Evolutionary conservation across 1,140 invertebrate species (phyloP).

Genomic region (Panonychus citri): DNA sequence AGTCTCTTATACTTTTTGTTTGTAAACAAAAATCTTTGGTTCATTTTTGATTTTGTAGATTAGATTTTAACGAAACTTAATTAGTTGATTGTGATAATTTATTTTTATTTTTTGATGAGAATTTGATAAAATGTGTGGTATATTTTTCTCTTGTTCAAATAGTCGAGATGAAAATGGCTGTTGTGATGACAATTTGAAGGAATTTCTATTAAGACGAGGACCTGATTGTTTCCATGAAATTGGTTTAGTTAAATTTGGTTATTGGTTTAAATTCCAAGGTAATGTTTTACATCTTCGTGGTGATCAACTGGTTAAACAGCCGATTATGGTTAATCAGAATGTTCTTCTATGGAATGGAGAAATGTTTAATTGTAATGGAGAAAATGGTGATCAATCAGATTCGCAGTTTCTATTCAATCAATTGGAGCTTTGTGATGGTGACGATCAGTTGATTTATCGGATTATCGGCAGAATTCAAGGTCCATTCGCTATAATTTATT

Average conservation of each 20-base stretch:
- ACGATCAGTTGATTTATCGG: slow-evolving; percentile 22
- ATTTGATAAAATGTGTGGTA: background rate
- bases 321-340: slow-evolving; percentile 31
- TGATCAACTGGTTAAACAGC: slow-evolving; percentile 27
- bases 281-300: background rate
- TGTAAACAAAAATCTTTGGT: too few species aligned
- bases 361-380: slow-evolving; percentile 32
- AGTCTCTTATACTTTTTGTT: too few species aligned
- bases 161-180: background rate
- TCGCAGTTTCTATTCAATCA: slow-evolving; percentile 1
- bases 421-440: slow-evolving; percentile 3
- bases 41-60: too few species aligned
- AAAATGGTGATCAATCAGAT: slow-evolving; percentile 1
- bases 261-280: background rate
- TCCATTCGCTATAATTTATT: slow-evolving; percentile 61
- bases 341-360: slow-evolving; percentile 58
- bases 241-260: too few species aligned
- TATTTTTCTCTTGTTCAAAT: background rate
- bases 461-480: slow-evolving; percentile 38
- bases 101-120: too few species aligned
- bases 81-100: too few species aligned
- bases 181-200: background rate
- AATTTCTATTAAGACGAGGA: background rate
- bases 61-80: too few species aligned
- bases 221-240: background rate